These are phyloP conservation scores for Diadophis punctatus DNA, from an alignment of 2,113 vertebrate species.

Conservation along the genomic window DNA sequence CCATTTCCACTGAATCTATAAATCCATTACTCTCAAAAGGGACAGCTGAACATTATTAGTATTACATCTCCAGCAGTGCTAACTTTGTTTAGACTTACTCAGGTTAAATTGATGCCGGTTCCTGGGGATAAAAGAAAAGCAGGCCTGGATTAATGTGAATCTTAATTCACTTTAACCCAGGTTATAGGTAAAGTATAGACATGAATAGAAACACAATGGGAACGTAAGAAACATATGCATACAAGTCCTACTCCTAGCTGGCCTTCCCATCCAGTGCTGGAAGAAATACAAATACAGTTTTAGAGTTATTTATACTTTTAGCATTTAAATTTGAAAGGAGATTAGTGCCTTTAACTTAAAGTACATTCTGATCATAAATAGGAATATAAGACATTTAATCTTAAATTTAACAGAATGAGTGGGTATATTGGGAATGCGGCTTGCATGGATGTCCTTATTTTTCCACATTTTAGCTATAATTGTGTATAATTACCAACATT, in stretches of 20 bases:
- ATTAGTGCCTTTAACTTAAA: not conserved
- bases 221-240: not conserved
- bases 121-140: not conserved
- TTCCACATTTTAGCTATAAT: not conserved
- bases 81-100: not conserved
- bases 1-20: not conserved
- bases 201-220: not conserved
- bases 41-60: not conserved
- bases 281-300: not conserved
- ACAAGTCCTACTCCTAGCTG: not conserved
- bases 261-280: not conserved
- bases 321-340: not conserved
- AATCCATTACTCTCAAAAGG: not conserved
- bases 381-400: not conserved
- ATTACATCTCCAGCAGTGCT: not conserved
- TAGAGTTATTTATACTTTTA: not conserved
- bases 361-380: not conserved
- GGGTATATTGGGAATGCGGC: not conserved
- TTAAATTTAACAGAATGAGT: not conserved
- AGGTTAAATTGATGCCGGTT: not conserved
- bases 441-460: not conserved
- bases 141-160: not conserved
- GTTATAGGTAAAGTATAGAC: not conserved
- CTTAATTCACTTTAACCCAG: not conserved
- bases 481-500: not conserved